Evolutionary conservation across 1,140 invertebrate species (phyloP).

Genomic region (Pseudomyrmex concolor): DNA sequence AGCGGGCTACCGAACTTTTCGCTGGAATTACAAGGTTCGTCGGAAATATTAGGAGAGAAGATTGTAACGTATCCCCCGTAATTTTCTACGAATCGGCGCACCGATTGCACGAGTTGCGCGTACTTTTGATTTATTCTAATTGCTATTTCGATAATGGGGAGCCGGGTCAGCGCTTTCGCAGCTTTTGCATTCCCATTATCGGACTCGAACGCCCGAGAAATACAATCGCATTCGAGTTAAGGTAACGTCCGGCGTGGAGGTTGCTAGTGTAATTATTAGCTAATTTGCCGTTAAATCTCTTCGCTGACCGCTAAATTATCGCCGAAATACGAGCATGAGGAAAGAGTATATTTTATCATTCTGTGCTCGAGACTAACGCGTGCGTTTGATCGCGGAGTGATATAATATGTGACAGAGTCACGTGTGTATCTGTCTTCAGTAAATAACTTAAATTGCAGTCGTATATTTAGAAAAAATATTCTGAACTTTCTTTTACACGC

Average conservation of each 20-base stretch:
- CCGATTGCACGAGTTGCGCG: conserved; percentile 74
- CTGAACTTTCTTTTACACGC: background rate
- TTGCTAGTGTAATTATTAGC: conserved; percentile 81
- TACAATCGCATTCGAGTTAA: conserved; percentile 84
- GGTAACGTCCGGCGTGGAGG: conserved; percentile 74
- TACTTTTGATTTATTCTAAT: conserved; percentile 85
- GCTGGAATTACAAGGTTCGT: conserved; percentile 43
- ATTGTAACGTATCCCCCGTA: conserved; percentile 61
- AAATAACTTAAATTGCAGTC: background rate
- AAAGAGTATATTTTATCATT: conserved; percentile 48
- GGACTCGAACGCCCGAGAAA: conserved; percentile 79
- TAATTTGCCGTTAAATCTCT: conserved; percentile 84
- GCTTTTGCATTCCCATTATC: conserved; percentile 84
- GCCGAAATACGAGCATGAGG: conserved; percentile 53
- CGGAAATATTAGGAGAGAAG: conserved; percentile 59
- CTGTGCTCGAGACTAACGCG: background rate
- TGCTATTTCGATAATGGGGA: conserved; percentile 84
- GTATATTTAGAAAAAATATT: background rate
- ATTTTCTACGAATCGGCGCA: conserved; percentile 77
- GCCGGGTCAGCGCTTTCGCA: conserved; percentile 62
- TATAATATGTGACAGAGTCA: background rate
- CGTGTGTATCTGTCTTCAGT: background rate
- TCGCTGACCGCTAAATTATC: conserved; percentile 82
- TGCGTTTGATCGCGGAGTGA: conserved; percentile 6
- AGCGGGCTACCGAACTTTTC: conserved; percentile 29